phyloP scores from a whole-genome alignment of 2,888 invertebrate genomes.

The Ornithoptera alexandrae region DNA sequence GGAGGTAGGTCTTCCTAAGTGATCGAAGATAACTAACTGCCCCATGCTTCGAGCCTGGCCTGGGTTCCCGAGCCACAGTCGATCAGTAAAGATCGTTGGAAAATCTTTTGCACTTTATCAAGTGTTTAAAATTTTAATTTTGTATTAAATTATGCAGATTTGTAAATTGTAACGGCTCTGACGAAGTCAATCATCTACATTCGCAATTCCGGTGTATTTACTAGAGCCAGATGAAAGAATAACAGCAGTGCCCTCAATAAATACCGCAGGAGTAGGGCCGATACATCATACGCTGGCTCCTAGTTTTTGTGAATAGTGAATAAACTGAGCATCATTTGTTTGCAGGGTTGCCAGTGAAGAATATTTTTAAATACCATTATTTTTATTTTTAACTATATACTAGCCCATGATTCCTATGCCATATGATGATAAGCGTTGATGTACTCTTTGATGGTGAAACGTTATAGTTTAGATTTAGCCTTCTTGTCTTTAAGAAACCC shows the following conservation, averaged over 20 bases:
- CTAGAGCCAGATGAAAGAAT: conserved; percentile 1
- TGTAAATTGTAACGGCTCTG: not conserved
- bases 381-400: not conserved
- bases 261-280: conserved; percentile 7
- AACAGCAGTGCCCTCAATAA: conserved; percentile 10
- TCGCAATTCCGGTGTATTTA: not conserved
- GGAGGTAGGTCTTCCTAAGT: no score
- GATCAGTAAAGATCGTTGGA: no score
- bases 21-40: no score
- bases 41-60: no score
- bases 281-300: conserved; percentile 8
- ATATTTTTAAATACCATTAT: not conserved
- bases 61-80: no score
- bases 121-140: not conserved
- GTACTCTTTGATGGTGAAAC: no score
- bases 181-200: not conserved
- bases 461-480: no score
- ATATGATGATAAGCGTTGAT: no score
- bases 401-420: no score
- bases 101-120: no score
- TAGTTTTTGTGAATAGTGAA: conserved; percentile 19
- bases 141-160: not conserved
- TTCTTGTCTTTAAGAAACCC: no score
- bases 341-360: conserved; percentile 5
- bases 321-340: not conserved